phyloP scores from a whole-genome alignment of 2,113 vertebrate species.

The Apistogramma diplotaenia region DNA sequence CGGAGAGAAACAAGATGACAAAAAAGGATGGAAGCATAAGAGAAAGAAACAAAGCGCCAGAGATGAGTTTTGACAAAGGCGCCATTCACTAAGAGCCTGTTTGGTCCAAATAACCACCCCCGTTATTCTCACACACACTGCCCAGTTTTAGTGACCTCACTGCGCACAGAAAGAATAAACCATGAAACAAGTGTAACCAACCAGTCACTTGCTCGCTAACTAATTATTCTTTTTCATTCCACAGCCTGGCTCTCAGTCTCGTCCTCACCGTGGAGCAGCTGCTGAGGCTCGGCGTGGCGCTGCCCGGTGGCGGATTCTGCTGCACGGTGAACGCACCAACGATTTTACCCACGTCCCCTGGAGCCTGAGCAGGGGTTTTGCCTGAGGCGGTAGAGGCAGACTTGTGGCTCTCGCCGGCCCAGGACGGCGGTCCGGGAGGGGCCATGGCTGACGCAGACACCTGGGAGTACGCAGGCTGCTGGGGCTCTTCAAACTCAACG shows the following conservation, averaged over 20 bases:
- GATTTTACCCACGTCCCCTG: slow-evolving; percentile 69
- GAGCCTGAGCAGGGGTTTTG: slow-evolving; percentile 7
- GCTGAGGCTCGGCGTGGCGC: slow-evolving; percentile 86
- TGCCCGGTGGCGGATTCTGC: slow-evolving; percentile 79
- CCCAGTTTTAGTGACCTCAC: slow-evolving; percentile 32
- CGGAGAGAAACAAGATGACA: neutral
- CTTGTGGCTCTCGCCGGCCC: slow-evolving; percentile 79
- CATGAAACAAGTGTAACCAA: neutral
- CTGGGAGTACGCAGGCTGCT: slow-evolving; percentile 73
- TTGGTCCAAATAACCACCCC: slow-evolving; percentile 50
- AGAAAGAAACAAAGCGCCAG: neutral
- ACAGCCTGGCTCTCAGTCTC: neutral
- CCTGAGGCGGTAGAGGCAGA: neutral
- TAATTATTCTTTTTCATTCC: slow-evolving; percentile 2
- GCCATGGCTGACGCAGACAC: slow-evolving; percentile 65
- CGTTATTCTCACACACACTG: slow-evolving; percentile 55
- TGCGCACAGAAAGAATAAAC: slow-evolving; percentile 15
- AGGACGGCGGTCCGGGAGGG: slow-evolving; percentile 74
- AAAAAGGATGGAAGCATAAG: neutral
- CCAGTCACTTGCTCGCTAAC: neutral
- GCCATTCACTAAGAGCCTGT: slow-evolving; percentile 40
- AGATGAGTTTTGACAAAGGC: slow-evolving; percentile 44
- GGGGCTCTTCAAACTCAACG: slow-evolving; percentile 80
- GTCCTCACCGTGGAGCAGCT: slow-evolving; percentile 90
- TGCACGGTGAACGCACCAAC: slow-evolving; percentile 78